Base-by-base conservation (phyloP, 92 coral and sea anemone species). In the Parazoanthus swiftii region DNA sequence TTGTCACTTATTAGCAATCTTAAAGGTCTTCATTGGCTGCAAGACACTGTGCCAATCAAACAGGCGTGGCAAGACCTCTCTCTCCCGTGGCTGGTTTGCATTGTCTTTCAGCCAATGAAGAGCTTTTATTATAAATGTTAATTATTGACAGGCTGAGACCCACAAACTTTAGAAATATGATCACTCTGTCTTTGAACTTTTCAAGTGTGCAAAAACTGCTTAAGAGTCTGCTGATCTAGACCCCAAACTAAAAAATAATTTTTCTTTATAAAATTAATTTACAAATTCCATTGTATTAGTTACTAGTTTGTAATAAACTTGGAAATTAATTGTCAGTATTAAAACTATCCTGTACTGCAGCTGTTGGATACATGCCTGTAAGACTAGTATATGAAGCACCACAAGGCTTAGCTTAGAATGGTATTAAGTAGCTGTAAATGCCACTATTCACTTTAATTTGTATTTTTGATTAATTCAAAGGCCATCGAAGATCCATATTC, bases 401-500 rank as follows among this genome's bases (percentile, higher is more conserved):
- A 72, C 16, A 8, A 1, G 1, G 33, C 38, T 36, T 9, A 11
- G 16, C 76, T 5, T 5, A 36, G 46, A 0, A 35, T 29, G 33
- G 33, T 29, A 74, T 36, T 7, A 36, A 13, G 1, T 39, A 36
- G 15, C 43, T 74, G 3, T 14, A 74, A 74, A 74, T 13, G 39
- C 51, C 2, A 76, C 5, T 18, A 74, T 15, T 76, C 25, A 39
- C 43, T 39, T 7, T 29, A 29, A 29, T 29, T 39, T 39, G 10
- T 76, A 35, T 44, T 8, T 36, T 54, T 80, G 16, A 5, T 75
- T 3, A 9, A 9, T 26, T 79, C 38, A 84, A 14, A 84, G 87
- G 87, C 70, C 87, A 84, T 8, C 66, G 87, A 70, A 71, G 87
- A 20, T 54, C 78, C 0, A 29, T 33, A 42, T 84, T 84, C 46